Evolutionary conservation across 2,888 invertebrate genomes (phyloP), one percentile per base, ranked within the genome.

Genomic region (Margaritifera margaritifera): DNA sequence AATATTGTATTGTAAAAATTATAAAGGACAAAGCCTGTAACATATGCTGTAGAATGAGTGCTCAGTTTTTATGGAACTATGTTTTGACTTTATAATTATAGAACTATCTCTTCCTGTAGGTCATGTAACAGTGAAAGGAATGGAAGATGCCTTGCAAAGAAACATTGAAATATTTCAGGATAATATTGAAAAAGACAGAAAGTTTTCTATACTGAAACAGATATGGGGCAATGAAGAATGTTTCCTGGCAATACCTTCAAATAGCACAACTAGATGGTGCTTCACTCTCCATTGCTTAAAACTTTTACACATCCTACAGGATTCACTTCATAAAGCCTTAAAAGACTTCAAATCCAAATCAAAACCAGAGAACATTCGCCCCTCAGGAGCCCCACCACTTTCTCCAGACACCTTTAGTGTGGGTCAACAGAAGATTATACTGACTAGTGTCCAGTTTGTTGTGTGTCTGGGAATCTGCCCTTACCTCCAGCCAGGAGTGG

Each of bases 391-490:
- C 8, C 84, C 83, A 11, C 71, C 74, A 8, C 72, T 83, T 56
- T 72, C 81, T 5, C 80, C 82, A 15, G 86, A 87, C 69, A 78
- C 84, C 22, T 90, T 95, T 59, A 94, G 94, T 88, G 92, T 94
- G 0, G 92, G 92, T 80, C 92, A 94, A 86, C 93, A 93, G 80
- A 93, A 92, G 88, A 88, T 90, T n/a, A 83, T 95, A 6, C 91
- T 93, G 82, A 91, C 91, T 58, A 91, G 92, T 79, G 90, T 94
- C 76, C 93, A 94, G 88, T 90, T 94, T 74, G 86, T 94, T 58
- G 90, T 93, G 31, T 92, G 92, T 54, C 89, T 95, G 71, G 95
- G 94, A 60, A 91, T 95, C 69, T 91, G 92, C 71, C 92, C 93
- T 20, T 92, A 93, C 85, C 89, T 95, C 51, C 90, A 93, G 78